Conservation (phyloP, 2,888 invertebrate species). For the Patella pellucida region DNA sequence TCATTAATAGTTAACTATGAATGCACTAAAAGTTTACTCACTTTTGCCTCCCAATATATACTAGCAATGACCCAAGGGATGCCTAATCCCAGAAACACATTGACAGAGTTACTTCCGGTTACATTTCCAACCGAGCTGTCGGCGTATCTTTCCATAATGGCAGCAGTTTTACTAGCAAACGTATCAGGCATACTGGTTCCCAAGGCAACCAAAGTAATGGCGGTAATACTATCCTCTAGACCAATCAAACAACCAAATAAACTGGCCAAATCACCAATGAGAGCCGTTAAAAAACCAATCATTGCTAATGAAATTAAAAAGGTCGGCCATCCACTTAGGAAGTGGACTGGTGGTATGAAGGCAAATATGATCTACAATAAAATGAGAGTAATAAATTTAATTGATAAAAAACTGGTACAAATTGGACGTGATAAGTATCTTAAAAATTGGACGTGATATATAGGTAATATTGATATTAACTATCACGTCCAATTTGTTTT, state of each 20-base stretch:
- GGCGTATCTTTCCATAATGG: conserved; percentile 73
- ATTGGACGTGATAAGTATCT: no score
- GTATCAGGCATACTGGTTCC: conserved; percentile 71
- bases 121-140: conserved; percentile 78
- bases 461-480: no score
- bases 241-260: conserved; percentile 75
- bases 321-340: conserved; percentile 74
- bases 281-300: conserved; percentile 75
- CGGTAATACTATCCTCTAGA: conserved; percentile 73
- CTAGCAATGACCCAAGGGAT: conserved; percentile 77
- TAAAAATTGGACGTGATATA: no score
- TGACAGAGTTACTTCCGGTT: conserved; percentile 77
- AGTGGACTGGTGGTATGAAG: conserved; percentile 73
- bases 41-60: conserved; percentile 69
- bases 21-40: not conserved
- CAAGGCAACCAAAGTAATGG: conserved; percentile 73
- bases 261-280: conserved; percentile 75
- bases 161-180: conserved; percentile 14
- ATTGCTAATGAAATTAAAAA: conserved; percentile 73
- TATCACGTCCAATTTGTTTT: no score
- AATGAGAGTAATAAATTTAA: not conserved
- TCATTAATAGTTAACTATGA: no score
- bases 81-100: conserved; percentile 77
- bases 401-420: not conserved
- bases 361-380: conserved; percentile 70